These are phyloP conservation scores for Shinisaurus crocodilurus DNA, from an alignment of 2,113 vertebrate genomes.

Conservation along the genomic window DNA sequence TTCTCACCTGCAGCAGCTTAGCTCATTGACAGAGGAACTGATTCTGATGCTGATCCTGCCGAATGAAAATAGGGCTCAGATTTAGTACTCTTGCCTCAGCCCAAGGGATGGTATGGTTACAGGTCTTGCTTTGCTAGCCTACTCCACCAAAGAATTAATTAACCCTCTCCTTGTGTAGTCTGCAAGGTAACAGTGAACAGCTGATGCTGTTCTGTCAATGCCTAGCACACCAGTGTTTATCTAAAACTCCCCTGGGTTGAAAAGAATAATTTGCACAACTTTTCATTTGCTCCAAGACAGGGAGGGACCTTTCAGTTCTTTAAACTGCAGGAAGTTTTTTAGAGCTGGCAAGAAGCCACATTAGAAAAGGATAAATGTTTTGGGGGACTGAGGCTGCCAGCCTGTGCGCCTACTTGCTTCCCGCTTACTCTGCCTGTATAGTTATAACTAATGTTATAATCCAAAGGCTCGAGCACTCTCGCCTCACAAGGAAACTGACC, in stretches of 20 bases:
- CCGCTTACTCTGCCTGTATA: not conserved
- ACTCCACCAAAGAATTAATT: not conserved
- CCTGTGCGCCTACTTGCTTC: not conserved
- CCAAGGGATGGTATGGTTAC: not conserved
- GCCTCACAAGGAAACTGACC: not conserved
- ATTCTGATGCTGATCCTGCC: not conserved
- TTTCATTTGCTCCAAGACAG: not conserved
- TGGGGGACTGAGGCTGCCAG: not conserved
- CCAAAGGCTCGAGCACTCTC: not conserved
- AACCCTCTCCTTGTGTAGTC: not conserved
- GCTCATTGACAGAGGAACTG: not conserved
- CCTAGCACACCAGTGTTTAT: not conserved
- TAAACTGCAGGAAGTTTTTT: not conserved
- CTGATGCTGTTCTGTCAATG: not conserved
- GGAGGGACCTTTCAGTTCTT: not conserved
- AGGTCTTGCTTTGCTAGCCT: not conserved
- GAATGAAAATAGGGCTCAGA: not conserved
- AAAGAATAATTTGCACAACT: not conserved
- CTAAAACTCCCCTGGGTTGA: not conserved
- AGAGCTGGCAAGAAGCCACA: not conserved
- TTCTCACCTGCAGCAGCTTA: not conserved
- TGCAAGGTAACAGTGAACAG: not conserved
- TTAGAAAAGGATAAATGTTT: not conserved
- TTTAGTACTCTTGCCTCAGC: not conserved
- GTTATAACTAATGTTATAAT: not conserved